Evolutionary conservation across 2,113 vertebrate genomes (phyloP).

Genomic region (Spermophilus dauricus): DNA sequence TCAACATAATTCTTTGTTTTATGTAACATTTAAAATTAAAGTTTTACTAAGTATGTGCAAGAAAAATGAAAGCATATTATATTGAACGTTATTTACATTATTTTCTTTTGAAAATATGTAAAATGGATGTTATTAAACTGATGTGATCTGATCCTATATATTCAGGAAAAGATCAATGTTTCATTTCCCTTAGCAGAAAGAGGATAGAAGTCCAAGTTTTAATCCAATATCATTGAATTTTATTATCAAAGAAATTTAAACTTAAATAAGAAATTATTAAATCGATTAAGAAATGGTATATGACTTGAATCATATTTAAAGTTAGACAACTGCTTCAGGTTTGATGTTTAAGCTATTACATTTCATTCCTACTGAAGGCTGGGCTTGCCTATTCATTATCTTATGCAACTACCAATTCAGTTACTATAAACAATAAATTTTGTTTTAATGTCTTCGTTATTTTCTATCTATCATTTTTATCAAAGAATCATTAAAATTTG

Average conservation of each 20-base stretch:
- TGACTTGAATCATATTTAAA: background rate
- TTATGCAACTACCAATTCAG: background rate
- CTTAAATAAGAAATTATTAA: conserved; percentile 66
- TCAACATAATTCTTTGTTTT: background rate
- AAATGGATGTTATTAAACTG: conserved; percentile 41
- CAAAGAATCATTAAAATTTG: conserved; percentile 2
- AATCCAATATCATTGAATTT: conserved; percentile 65
- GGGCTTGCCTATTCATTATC: conserved; percentile 14
- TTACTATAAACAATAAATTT: conserved; percentile 44
- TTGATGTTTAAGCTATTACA: background rate
- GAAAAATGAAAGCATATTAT: conserved; percentile 43
- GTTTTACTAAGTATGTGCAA: background rate
- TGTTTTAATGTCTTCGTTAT: background rate
- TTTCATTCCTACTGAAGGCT: background rate
- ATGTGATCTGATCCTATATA: background rate
- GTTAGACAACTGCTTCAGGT: background rate
- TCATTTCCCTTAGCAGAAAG: conserved; percentile 48
- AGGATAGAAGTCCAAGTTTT: background rate
- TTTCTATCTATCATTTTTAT: background rate
- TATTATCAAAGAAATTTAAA: conserved; percentile 54
- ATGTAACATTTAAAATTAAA: conserved; percentile 38
- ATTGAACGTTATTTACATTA: background rate
- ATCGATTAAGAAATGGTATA: conserved; percentile 33
- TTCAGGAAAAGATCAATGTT: conserved; percentile 45
- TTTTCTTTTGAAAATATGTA: conserved; percentile 54